Conservation (phyloP, 2,888 invertebrate species). For the Pterobdella sp. region DNA sequence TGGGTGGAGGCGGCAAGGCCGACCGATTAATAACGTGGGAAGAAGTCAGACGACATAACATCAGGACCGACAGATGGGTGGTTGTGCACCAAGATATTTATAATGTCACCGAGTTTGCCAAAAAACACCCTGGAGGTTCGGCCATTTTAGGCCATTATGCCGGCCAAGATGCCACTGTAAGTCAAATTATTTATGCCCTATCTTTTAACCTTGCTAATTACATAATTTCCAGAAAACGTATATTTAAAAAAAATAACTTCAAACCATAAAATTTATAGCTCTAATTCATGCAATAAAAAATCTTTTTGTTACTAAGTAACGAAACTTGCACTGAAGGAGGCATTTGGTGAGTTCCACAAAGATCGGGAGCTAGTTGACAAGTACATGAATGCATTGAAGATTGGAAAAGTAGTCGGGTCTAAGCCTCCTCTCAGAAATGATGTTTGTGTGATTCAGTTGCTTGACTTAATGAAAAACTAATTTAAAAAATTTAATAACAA, state of each 20-base stretch:
- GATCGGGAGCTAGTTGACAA: slow-evolving; percentile 45
- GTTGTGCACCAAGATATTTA: slow-evolving; percentile 49
- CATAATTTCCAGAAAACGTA: too few relatives aligned
- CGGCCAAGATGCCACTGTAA: slow-evolving; percentile 47
- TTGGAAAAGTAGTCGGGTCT: slow-evolving; percentile 39
- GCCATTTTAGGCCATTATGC: slow-evolving; percentile 48
- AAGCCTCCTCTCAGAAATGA: slow-evolving; percentile 13
- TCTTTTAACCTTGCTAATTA: too few relatives aligned
- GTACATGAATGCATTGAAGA: slow-evolving; percentile 43
- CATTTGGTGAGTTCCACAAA: slow-evolving; percentile 48
- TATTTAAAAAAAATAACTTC: too few relatives aligned
- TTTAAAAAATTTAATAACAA: neutral
- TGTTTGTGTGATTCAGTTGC: too few relatives aligned
- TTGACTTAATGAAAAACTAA: too few relatives aligned
- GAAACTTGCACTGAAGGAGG: slow-evolving; percentile 46
- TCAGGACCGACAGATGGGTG: slow-evolving; percentile 45
- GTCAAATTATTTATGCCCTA: too few relatives aligned
- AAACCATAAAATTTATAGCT: too few relatives aligned
- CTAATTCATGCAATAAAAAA: too few relatives aligned
- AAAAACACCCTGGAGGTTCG: slow-evolving; percentile 49
- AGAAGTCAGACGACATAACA: slow-evolving; percentile 45
- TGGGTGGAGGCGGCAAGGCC: slow-evolving; percentile 34
- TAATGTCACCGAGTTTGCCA: slow-evolving; percentile 47
- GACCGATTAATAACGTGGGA: slow-evolving; percentile 42
- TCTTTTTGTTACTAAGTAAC: too few relatives aligned